phyloP scores from a whole-genome alignment of 1,140 invertebrate species.

The Paraescarpia echinospica region DNA sequence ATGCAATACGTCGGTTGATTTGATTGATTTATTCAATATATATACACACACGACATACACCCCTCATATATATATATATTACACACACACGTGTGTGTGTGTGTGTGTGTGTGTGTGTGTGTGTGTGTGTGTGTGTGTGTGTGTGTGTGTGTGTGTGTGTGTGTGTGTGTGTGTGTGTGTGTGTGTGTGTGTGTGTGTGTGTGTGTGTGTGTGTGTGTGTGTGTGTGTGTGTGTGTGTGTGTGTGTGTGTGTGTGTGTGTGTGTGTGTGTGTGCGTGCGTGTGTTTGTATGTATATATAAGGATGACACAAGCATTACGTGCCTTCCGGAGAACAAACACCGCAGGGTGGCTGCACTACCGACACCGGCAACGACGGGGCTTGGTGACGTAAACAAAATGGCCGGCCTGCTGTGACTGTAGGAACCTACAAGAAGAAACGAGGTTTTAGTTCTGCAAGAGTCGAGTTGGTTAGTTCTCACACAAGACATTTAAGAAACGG shows the following conservation, averaged over 20 bases:
- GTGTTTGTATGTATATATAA: too few relatives aligned
- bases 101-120: constrained; percentile 21
- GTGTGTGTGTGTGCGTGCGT: too few relatives aligned
- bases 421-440: not conserved
- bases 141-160: constrained; percentile 23
- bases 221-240: constrained; percentile 17
- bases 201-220: constrained; percentile 16
- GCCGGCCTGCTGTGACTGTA: not conserved
- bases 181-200: constrained; percentile 15
- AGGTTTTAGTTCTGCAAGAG: not conserved
- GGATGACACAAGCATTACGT: not conserved
- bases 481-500: not conserved
- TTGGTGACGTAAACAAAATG: not conserved
- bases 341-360: not conserved
- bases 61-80: too few relatives aligned
- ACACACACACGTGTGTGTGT: not conserved
- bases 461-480: not conserved
- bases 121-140: constrained; percentile 21
- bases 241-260: constrained; percentile 2
- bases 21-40: too few relatives aligned
- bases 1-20: too few relatives aligned
- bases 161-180: constrained; percentile 16
- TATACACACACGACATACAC: too few relatives aligned
- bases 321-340: not conserved
- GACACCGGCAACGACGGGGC: not conserved